Conservation (phyloP, 2,113 vertebrate genomes). For the Sapayoa aenigma region DNA sequence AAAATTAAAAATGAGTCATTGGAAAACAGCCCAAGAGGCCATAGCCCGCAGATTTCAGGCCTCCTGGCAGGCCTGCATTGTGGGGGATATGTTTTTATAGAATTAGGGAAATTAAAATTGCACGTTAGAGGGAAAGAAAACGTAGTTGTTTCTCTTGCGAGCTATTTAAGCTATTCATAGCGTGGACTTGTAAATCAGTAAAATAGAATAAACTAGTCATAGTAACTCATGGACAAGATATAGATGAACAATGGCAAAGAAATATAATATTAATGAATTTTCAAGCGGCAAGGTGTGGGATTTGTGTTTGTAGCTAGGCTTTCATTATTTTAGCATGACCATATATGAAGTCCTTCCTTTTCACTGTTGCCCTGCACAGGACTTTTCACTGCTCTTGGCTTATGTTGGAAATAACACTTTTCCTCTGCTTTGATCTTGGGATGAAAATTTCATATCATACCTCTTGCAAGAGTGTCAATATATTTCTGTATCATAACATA, state of each 20-base stretch:
- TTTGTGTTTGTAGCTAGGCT: background rate
- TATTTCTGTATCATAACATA: background rate
- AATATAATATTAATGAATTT: background rate
- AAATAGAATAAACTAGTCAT: conserved; percentile 4
- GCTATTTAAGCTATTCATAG: background rate
- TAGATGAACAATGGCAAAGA: background rate
- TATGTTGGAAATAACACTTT: background rate
- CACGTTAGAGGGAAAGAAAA: conserved; percentile 24
- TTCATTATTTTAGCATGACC: background rate
- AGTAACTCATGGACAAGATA: background rate
- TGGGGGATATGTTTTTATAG: conserved; percentile 1
- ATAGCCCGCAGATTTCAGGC: conserved; percentile 49
- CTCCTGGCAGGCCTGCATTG: conserved; percentile 20
- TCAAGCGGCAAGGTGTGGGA: background rate
- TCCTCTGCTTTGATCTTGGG: background rate
- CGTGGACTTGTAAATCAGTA: background rate
- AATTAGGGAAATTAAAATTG: conserved; percentile 60
- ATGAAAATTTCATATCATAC: background rate
- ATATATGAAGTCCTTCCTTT: background rate
- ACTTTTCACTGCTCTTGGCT: background rate
- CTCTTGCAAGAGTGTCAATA: background rate
- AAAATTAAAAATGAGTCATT: conserved; percentile 72
- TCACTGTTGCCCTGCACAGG: background rate
- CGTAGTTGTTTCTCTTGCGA: conserved; percentile 34
- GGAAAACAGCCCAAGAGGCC: conserved; percentile 59